phyloP scores from a whole-genome alignment of 1,140 invertebrate genomes.

The Conopomorpha cramerella region DNA sequence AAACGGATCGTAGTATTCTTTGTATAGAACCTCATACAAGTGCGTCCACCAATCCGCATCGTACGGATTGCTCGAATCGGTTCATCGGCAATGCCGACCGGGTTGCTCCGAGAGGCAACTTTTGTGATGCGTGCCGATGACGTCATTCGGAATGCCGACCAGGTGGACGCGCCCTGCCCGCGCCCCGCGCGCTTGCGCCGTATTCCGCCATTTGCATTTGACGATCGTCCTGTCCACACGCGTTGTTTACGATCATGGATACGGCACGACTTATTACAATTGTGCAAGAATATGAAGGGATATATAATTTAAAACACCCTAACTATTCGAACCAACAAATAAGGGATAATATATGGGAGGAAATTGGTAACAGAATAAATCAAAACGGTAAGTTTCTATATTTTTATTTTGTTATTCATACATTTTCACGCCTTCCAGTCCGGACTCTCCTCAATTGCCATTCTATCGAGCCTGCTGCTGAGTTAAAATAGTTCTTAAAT shows the following conservation, averaged over 20 bases:
- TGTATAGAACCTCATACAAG: too few species aligned
- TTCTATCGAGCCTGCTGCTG: conserved; percentile 1
- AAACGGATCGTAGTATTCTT: too few species aligned
- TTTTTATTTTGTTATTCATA: conserved; percentile 2
- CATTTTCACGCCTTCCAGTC: conserved; percentile 4
- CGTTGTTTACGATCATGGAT: conserved; percentile 1
- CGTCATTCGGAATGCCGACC: too few species aligned
- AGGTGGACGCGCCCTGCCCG: too few species aligned
- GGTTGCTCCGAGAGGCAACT: too few species aligned
- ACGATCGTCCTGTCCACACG: conserved; percentile 1
- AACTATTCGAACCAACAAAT: conserved; percentile 2
- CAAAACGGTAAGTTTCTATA: conserved; percentile 1
- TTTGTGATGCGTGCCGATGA: too few species aligned
- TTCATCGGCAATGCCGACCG: too few species aligned
- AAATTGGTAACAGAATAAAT: conserved; percentile 2
- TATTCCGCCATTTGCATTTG: too few species aligned
- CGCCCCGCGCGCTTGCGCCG: too few species aligned
- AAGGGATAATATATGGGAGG: conserved; percentile 2
- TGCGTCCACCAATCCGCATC: too few species aligned
- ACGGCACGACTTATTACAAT: conserved; percentile 1
- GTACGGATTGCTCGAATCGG: too few species aligned
- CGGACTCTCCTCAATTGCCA: conserved; percentile 6
- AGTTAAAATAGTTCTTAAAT: not conserved
- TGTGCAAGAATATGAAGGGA: too few species aligned
- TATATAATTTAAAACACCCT: conserved; percentile 3